Percentiles rank a stretch among this genome's conserved stretches.
These are phyloP conservation scores for Meloidogyne hapla DNA, from an alignment of 1,140 invertebrate species.

Conservation along the genomic window DNA sequence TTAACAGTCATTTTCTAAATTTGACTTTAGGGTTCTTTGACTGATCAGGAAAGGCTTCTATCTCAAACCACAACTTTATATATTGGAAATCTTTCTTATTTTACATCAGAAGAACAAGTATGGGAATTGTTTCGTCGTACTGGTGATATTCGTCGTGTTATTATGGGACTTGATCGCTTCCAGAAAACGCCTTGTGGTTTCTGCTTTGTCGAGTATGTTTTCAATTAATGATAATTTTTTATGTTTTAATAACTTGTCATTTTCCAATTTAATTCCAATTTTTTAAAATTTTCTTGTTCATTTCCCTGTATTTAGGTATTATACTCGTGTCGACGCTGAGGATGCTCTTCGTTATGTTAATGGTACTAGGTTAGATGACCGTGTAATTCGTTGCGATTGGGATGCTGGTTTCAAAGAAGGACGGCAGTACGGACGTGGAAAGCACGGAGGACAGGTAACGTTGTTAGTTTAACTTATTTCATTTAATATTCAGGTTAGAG, in stretches of 20 bases:
- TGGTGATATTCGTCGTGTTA: slow-evolving; percentile 89
- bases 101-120: slow-evolving; percentile 97
- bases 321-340: slow-evolving; percentile 82
- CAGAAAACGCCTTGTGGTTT: slow-evolving; percentile 99
- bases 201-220: slow-evolving; percentile 88
- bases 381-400: slow-evolving; percentile 94
- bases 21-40: slow-evolving; percentile 41
- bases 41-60: slow-evolving; percentile 83
- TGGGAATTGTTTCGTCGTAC: slow-evolving; percentile 93
- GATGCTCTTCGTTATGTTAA: slow-evolving; percentile 93
- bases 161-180: slow-evolving; percentile 97
- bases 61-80: slow-evolving; percentile 81
- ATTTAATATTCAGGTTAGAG: slow-evolving; percentile 75
- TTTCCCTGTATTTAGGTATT: slow-evolving; percentile 71
- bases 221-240: too few species aligned
- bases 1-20: slow-evolving; percentile 10
- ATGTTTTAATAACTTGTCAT: too few species aligned
- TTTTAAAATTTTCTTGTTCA: too few species aligned
- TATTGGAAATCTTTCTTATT: slow-evolving; percentile 96
- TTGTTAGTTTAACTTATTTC: not conserved
- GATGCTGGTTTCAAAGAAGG: slow-evolving; percentile 98
- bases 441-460: slow-evolving; percentile 90
- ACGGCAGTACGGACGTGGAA: slow-evolving; percentile 93
- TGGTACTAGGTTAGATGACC: slow-evolving; percentile 91
- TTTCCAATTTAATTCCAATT: too few species aligned